phyloP scores from a whole-genome alignment of 2,797 vertebrate species.

The Rhincodon typus region DNA sequence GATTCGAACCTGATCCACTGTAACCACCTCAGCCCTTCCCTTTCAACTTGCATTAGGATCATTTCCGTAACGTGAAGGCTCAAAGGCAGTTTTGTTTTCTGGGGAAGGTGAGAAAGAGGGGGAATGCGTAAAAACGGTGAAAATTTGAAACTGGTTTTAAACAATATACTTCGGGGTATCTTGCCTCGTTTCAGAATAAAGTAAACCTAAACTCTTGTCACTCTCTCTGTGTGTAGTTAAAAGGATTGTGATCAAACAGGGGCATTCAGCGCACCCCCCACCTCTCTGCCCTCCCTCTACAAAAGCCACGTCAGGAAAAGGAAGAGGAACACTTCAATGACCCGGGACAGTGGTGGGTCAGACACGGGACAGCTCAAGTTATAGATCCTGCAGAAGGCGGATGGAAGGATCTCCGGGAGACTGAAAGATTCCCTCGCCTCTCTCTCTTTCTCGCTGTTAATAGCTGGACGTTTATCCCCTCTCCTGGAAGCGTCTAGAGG shows the following conservation, averaged over 20 bases:
- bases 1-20: no score
- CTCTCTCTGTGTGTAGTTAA: no score
- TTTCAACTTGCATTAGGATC: neutral
- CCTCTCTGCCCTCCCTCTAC: no score
- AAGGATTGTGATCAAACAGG: neutral
- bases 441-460: no score
- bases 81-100: no score
- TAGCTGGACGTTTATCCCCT: no score
- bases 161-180: neutral
- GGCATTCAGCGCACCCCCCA: neutral
- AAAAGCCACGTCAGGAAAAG: slow-evolving; percentile 3
- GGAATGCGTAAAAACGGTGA: no score
- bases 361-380: neutral
- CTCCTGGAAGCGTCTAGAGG: neutral
- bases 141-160: no score
- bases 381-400: neutral
- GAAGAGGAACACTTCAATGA: neutral
- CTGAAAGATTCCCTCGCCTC: slow-evolving; percentile 20
- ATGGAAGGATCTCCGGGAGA: neutral
- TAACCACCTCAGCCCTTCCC: neutral
- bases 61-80: no score
- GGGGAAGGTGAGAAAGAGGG: no score
- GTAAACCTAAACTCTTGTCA: neutral
- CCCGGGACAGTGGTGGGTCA: neutral
- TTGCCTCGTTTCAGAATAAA: neutral